These are phyloP conservation scores for Pagetopsis macropterus DNA, from an alignment of 2,797 vertebrate species.

Conservation along the genomic window DNA sequence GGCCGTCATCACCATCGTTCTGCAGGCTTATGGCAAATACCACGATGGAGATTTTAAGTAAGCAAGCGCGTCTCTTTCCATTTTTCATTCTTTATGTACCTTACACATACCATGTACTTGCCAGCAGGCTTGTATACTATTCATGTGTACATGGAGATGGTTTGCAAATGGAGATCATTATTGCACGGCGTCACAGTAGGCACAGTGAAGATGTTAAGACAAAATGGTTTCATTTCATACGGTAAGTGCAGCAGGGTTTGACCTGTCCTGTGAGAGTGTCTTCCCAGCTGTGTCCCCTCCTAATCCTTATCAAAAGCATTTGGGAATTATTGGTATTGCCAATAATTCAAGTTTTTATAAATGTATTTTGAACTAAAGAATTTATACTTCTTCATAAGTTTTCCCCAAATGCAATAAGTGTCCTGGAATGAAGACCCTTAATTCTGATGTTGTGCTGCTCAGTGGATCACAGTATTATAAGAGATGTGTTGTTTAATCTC, in stretches of 20 bases:
- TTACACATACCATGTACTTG: constrained; percentile 17
- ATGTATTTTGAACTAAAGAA: constrained; percentile 1
- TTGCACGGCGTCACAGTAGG: constrained; percentile 41
- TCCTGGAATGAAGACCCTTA: constrained; percentile 42
- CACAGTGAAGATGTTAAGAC: constrained; percentile 33
- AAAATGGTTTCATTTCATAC: constrained; percentile 27
- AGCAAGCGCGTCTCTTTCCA: constrained; percentile 68
- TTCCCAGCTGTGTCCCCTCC: constrained; percentile 17
- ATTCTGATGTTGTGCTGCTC: constrained; percentile 24
- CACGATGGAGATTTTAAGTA: constrained; percentile 97
- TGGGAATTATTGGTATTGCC: constrained; percentile 20
- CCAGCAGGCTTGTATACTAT: constrained; percentile 47
- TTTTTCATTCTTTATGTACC: constrained; percentile 47
- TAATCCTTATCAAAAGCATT: background rate
- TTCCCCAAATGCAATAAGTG: constrained; percentile 14
- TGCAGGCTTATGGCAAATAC: constrained; percentile 95
- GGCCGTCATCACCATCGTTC: constrained; percentile 92
- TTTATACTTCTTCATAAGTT: constrained; percentile 15
- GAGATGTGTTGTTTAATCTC: constrained; percentile 45
- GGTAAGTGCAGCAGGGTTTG: constrained; percentile 21
- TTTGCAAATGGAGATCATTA: constrained; percentile 49
- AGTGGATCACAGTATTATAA: constrained; percentile 3
- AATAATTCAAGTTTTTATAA: constrained; percentile 28
- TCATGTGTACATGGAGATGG: constrained; percentile 44
- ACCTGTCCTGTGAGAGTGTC: constrained; percentile 17